phyloP scores from a whole-genome alignment of 2,113 vertebrate genomes.

The Aphelocoma coerulescens region DNA sequence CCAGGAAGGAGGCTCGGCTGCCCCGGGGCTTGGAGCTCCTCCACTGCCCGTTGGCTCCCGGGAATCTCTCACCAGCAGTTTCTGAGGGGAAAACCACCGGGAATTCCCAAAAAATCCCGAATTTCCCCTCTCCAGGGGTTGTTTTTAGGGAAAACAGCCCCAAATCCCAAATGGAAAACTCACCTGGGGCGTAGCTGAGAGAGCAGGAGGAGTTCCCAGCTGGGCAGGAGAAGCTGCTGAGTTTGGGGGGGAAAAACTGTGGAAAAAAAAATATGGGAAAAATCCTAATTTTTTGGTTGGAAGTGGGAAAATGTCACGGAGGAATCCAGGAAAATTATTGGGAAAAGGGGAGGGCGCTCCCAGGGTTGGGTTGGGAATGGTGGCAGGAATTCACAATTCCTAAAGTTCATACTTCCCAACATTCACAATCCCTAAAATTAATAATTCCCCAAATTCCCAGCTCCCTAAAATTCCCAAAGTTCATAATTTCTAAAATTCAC shows the following conservation, averaged over 20 bases:
- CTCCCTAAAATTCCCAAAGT: background rate
- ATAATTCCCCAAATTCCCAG: background rate
- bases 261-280: background rate
- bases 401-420: too few species aligned
- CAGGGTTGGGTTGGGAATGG: background rate
- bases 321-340: background rate
- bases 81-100: background rate
- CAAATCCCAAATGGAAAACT: background rate
- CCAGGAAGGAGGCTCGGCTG: constrained; percentile 67
- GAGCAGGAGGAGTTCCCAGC: constrained; percentile 74
- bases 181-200: constrained; percentile 76
- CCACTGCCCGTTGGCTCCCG: constrained; percentile 72
- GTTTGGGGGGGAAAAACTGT: constrained; percentile 71
- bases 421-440: too few species aligned
- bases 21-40: constrained; percentile 67
- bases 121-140: too few species aligned
- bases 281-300: background rate
- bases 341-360: too few species aligned
- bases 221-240: constrained; percentile 72
- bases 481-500: background rate
- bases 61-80: constrained; percentile 39
- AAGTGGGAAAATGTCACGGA: background rate
- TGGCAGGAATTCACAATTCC: too few species aligned
- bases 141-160: background rate
- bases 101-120: background rate